These are phyloP conservation scores for Amorpha juglandis DNA, from an alignment of 2,888 invertebrate genomes.

Conservation along the genomic window DNA sequence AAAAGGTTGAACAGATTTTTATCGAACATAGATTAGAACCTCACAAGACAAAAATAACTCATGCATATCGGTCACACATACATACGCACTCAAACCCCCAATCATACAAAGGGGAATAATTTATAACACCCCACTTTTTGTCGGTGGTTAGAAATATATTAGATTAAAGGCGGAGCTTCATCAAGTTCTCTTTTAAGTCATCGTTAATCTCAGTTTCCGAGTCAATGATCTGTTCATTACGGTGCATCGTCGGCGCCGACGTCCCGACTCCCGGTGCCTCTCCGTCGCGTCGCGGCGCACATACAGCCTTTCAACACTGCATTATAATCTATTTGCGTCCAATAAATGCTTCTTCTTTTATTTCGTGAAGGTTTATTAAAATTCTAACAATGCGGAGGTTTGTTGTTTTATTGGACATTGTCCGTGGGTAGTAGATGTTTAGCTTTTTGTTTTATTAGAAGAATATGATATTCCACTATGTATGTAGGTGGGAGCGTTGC, in stretches of 20 bases:
- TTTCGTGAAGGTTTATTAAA: constrained; percentile 1
- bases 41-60: too few relatives aligned
- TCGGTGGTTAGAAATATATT: neutral
- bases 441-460: too few relatives aligned
- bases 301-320: neutral
- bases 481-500: too few relatives aligned
- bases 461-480: too few relatives aligned
- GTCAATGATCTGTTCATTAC: constrained; percentile 18
- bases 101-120: too few relatives aligned
- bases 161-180: constrained; percentile 3
- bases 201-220: constrained; percentile 22
- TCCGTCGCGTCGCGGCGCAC: too few relatives aligned
- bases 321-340: constrained; percentile 12
- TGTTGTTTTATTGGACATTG: neutral
- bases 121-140: neutral
- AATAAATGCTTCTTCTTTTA: constrained; percentile 1
- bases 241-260: constrained; percentile 14
- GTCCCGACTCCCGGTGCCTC: constrained; percentile 2
- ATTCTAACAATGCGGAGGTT: neutral
- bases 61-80: too few relatives aligned
- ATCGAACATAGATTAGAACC: too few relatives aligned
- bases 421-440: too few relatives aligned
- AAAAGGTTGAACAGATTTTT: too few relatives aligned
- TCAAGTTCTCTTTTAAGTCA: constrained; percentile 9
- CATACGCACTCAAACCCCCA: too few relatives aligned